Percentiles rank a stretch among this genome's conserved stretches.
Evolutionary conservation across 2,888 invertebrate species (phyloP).

Genomic region (Sminthurinus aureus): DNA sequence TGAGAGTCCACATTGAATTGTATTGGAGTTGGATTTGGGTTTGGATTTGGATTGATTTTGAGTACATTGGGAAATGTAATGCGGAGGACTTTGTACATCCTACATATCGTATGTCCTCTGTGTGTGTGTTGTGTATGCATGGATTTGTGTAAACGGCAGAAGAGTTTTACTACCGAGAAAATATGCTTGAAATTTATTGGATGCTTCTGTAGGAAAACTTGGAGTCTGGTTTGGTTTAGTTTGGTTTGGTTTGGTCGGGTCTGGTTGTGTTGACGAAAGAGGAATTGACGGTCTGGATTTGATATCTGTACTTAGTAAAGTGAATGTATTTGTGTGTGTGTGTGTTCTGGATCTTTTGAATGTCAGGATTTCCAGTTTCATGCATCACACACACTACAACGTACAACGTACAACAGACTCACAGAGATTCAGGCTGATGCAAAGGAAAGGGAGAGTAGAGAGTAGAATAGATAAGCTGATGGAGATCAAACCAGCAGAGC

Average conservation of each 20-base stretch:
- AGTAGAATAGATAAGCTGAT: neutral
- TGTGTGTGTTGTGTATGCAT: neutral
- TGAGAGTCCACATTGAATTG: neutral
- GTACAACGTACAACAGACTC: no score
- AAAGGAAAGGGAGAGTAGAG: neutral
- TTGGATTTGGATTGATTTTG: no score
- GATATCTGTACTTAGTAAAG: neutral
- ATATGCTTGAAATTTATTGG: constrained; percentile 6
- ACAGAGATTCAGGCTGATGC: neutral
- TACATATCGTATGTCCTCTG: no score
- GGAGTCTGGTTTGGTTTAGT: neutral
- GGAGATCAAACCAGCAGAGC: neutral
- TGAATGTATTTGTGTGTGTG: neutral
- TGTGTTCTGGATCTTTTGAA: constrained; percentile 1
- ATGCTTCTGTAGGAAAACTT: neutral
- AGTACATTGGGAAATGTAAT: no score
- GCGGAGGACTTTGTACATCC: no score
- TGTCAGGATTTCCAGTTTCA: neutral
- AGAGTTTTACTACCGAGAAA: neutral
- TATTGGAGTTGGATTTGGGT: neutral
- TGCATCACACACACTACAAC: no score
- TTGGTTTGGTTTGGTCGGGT: neutral
- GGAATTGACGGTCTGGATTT: constrained; percentile 13
- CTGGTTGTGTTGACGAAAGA: neutral
- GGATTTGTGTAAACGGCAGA: neutral